phyloP scores from a whole-genome alignment of 2,113 vertebrate genomes.

The Agelaius tricolor region DNA sequence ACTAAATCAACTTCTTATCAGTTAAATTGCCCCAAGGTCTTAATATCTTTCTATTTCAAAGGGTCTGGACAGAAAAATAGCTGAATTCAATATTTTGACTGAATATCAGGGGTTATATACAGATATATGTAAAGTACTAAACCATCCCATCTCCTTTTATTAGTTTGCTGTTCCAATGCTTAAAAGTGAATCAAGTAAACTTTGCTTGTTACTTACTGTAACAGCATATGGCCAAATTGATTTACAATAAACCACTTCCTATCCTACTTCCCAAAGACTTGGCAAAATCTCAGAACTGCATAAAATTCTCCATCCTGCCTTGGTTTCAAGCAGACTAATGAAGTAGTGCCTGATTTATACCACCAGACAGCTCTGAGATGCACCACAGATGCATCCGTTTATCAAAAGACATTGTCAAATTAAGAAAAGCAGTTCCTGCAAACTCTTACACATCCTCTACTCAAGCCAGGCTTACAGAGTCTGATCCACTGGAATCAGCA shows the following conservation, averaged over 20 bases:
- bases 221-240: not conserved
- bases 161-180: not conserved
- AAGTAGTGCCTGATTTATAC: not conserved
- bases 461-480: not conserved
- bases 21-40: not conserved
- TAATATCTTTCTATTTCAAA: not conserved
- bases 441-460: not conserved
- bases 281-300: not conserved
- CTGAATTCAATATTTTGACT: not conserved
- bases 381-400: not conserved
- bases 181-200: not conserved
- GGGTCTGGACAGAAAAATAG: not conserved
- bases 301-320: not conserved
- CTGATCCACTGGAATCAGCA: not conserved
- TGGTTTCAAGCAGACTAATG: not conserved
- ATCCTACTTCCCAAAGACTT: not conserved
- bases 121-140: not conserved
- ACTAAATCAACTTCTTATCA: not conserved
- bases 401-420: not conserved
- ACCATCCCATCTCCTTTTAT: not conserved
- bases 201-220: not conserved
- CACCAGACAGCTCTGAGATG: not conserved
- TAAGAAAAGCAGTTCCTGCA: not conserved
- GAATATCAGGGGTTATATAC: not conserved
- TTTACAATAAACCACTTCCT: conserved; percentile 3